These are phyloP conservation scores for Pocillopora verrucosa DNA, from an alignment of 64 coral and sea anemone genomes.

Conservation along the genomic window DNA sequence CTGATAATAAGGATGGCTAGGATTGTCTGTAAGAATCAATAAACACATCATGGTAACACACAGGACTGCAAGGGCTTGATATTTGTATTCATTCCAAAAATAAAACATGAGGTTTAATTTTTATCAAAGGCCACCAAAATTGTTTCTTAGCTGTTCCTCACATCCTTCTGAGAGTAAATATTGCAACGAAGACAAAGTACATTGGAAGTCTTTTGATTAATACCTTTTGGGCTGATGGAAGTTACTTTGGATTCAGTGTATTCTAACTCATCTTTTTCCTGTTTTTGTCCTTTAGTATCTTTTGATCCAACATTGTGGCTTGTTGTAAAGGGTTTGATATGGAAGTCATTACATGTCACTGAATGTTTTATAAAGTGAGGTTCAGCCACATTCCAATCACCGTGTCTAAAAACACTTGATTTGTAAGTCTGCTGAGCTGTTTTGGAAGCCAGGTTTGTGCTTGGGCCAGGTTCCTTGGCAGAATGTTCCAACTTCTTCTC, in stretches of 20 bases:
- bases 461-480: not conserved
- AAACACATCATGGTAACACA: not conserved
- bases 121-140: too few species aligned
- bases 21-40: constrained; percentile 52
- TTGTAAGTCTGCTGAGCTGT: constrained; percentile 59
- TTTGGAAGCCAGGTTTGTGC: not conserved
- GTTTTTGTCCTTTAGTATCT: not conserved
- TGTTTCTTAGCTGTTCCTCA: too few species aligned
- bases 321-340: constrained; percentile 58
- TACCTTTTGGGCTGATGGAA: constrained; percentile 13
- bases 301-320: not conserved
- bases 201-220: not conserved
- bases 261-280: not conserved
- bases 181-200: too few species aligned
- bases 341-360: constrained; percentile 76
- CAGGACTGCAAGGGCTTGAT: not conserved
- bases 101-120: too few species aligned
- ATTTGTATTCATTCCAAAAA: not conserved
- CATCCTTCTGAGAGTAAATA: too few species aligned
- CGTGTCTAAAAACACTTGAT: constrained; percentile 78
- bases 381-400: constrained; percentile 79
- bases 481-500: constrained; percentile 28
- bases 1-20: constrained; percentile 75
- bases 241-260: not conserved
- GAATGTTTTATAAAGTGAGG: constrained; percentile 15